A percentile compares a stretch with the other conserved stretches of the same genome.
These are phyloP conservation scores for Chelmon rostratus DNA, from an alignment of 2,797 vertebrate species.

Conservation along the genomic window DNA sequence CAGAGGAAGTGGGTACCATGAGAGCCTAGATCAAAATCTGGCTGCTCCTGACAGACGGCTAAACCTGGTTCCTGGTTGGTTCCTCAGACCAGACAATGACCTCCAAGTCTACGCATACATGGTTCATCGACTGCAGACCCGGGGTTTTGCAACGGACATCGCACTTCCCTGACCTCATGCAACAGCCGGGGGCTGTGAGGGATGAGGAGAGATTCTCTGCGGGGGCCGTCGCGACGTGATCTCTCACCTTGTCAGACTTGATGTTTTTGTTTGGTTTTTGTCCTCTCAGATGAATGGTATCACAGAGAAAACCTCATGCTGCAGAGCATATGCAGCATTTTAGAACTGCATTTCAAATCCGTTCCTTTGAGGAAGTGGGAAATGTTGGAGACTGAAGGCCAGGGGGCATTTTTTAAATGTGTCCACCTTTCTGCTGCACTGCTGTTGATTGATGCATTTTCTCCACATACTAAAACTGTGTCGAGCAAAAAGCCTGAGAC, in stretches of 20 bases:
- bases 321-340: not conserved
- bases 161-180: slow-evolving; percentile 4
- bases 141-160: not conserved
- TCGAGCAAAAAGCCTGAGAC: no score
- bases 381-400: slow-evolving; percentile 32
- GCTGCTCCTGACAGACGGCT: not conserved
- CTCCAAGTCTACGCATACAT: slow-evolving; percentile 2
- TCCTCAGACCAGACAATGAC: not conserved
- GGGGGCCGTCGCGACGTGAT: not conserved
- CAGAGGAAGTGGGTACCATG: not conserved
- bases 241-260: slow-evolving; percentile 15
- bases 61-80: not conserved
- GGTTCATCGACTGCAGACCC: not conserved
- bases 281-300: not conserved
- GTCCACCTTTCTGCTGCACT: slow-evolving; percentile 28
- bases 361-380: slow-evolving; percentile 15
- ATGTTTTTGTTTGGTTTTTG: not conserved
- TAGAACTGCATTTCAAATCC: not conserved
- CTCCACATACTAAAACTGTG: no score
- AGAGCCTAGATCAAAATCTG: not conserved
- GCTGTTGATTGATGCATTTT: no score
- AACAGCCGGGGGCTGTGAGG: not conserved
- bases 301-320: no score
- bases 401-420: slow-evolving; percentile 29
- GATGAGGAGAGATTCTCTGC: not conserved